A percentile compares a stretch with the other conserved stretches of the same genome.
Conservation (phyloP, 2,113 vertebrate genomes). For the Spheniscus mendiculus region DNA sequence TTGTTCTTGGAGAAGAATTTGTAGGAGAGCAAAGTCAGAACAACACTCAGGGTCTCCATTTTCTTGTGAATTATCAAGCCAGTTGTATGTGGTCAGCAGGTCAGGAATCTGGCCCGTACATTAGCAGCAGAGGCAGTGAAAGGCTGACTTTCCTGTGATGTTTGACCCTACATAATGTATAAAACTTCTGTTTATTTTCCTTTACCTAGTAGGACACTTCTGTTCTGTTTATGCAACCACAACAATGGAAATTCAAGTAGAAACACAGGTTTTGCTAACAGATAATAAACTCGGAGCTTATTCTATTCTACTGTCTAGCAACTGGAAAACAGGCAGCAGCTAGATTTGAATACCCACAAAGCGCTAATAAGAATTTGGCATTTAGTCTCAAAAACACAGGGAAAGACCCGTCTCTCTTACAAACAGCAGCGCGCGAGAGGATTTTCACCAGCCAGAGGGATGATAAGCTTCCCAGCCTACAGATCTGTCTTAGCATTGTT, state of each 20-base stretch:
- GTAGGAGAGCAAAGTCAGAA: not conserved
- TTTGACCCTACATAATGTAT: not conserved
- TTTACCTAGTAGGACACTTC: not conserved
- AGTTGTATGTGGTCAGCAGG: not conserved
- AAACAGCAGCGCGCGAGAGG: fast-evolving
- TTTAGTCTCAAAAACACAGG: not conserved
- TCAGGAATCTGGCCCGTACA: not conserved
- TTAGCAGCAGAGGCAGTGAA: not conserved
- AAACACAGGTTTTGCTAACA: not conserved
- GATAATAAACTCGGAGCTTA: not conserved
- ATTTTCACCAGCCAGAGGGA: not conserved
- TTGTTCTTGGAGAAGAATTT: not conserved
- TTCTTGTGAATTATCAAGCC: not conserved
- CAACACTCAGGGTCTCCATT: not conserved
- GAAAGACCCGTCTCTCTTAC: not conserved
- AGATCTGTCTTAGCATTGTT: not conserved
- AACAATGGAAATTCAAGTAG: not conserved
- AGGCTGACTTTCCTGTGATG: not conserved
- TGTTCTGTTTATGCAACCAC: not conserved
- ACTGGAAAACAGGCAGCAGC: not conserved
- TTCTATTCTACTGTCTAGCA: not conserved
- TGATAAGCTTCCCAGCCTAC: not conserved
- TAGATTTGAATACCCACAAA: not conserved
- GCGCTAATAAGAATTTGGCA: not conserved
- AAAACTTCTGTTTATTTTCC: not conserved